phyloP scores from a whole-genome alignment of 2,797 vertebrate genomes.

The Tarsius wallacei region DNA sequence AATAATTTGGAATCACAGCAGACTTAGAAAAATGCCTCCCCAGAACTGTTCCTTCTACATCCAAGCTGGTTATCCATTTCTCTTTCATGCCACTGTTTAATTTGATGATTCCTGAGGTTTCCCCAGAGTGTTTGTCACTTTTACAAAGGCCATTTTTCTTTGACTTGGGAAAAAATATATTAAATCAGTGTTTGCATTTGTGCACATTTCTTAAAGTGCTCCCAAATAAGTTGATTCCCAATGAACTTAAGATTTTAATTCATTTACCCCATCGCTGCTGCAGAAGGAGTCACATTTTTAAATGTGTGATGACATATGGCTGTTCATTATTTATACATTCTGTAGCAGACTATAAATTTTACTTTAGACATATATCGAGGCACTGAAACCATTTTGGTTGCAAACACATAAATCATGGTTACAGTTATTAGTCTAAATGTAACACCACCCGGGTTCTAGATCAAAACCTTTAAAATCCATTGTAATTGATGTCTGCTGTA shows the following conservation, averaged over 20 bases:
- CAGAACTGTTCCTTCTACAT: constrained; percentile 23
- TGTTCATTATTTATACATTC: constrained; percentile 94
- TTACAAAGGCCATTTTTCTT: constrained; percentile 84
- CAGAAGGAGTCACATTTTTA: constrained; percentile 91
- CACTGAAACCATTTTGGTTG: constrained; percentile 91
- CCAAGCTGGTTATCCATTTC: background rate
- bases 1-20: background rate
- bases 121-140: constrained; percentile 70
- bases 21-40: background rate
- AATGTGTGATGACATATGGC: constrained; percentile 93
- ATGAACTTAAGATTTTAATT: constrained; percentile 92
- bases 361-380: constrained; percentile 92
- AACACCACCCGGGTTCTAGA: constrained; percentile 92
- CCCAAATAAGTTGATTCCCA: constrained; percentile 89
- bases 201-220: constrained; percentile 86
- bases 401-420: constrained; percentile 93
- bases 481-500: constrained; percentile 91
- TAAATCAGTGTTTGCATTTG: constrained; percentile 87
- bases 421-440: constrained; percentile 93
- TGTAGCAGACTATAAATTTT: constrained; percentile 93
- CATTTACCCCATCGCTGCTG: constrained; percentile 89
- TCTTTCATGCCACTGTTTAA: constrained; percentile 50
- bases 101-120: constrained; percentile 74
- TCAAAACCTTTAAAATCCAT: constrained; percentile 93
- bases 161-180: constrained; percentile 80